Evolutionary conservation across 2,113 vertebrate species (phyloP), one percentile per base, ranked within the genome.

Genomic region (Pedetes capensis): DNA sequence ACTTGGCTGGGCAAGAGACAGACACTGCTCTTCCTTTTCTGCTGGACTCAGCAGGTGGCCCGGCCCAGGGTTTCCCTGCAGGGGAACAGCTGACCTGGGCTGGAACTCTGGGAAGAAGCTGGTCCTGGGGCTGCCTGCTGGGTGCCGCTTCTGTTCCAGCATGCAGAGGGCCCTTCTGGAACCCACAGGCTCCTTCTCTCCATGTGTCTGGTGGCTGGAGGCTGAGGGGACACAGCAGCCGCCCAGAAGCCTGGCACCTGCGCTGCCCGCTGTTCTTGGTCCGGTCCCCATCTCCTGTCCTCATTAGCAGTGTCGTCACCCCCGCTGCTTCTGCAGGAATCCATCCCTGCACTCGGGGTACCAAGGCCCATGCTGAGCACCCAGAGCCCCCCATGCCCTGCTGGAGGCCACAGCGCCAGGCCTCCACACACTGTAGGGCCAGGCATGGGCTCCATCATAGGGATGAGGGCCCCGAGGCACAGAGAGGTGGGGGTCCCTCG

Each of bases 381-480:
- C 27, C 29, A 47, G 53, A 59, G 32, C 27, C 64, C 25, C 7
- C 47, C 44, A 75, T 6, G 8, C 29, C 11, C 23, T 10, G 39
- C 47, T 16, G 29, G 32, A 27, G 10, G 39, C 91, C 82, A 20
- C 16, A 2, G 1, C 5, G 22, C 42, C 34, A 39, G 37, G 39
- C 51, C 12, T 1, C 13, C 29, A 4, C n/a, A 25, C 25, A 0
- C 0, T 8, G 39, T 20, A 32, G 3, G 37, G 2, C 0, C 74
- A 72, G 55, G 16, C 1, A 1, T 8, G 23, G 2, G 51, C 37
- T 57, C 25, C 32, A 0, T 44, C 42, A 75, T 29, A 53, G n/a
- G 64, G 47, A 49, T 10, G 55, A 64, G 51, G 71, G 83, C 7
- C 25, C 34, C 0, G 59, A 76, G 61, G 20, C 53, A 6, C 25